phyloP scores from a whole-genome alignment of 2,888 invertebrate species.

The Xiphydria camelus region DNA sequence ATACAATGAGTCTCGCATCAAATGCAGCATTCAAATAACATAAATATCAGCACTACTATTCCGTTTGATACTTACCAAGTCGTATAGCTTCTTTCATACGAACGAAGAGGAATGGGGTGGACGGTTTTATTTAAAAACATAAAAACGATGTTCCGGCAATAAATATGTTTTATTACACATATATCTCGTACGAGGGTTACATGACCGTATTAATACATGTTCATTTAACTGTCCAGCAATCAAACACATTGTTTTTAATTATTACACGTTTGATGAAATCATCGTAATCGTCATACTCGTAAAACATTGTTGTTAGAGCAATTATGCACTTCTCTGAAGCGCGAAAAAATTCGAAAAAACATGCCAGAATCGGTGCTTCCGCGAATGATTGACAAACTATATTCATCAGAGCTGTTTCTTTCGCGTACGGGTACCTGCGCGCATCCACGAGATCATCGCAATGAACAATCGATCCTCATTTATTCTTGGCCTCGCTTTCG shows the following conservation, averaged over 20 bases:
- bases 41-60: no score
- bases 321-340: constrained; percentile 37
- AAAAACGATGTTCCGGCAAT: constrained; percentile 53
- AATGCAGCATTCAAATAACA: no score
- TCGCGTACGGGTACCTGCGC: constrained; percentile 21
- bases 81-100: no score
- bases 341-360: constrained; percentile 20
- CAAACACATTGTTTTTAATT: constrained; percentile 54
- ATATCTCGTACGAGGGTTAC: constrained; percentile 58
- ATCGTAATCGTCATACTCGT: constrained; percentile 36
- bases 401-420: constrained; percentile 7
- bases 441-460: constrained; percentile 16
- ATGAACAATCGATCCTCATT: constrained; percentile 6
- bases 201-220: constrained; percentile 58
- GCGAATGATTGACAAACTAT: constrained; percentile 20
- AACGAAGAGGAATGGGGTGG: no score
- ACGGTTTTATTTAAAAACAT: no score
- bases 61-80: no score
- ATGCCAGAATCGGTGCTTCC: constrained; percentile 21
- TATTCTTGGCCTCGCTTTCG: background rate
- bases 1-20: no score
- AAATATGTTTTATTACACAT: constrained; percentile 59
- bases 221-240: constrained; percentile 59
- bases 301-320: constrained; percentile 35
- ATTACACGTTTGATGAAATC: constrained; percentile 46